Evolutionary conservation across 2,888 invertebrate genomes (phyloP).

Genomic region (Napeogenes sylphis): DNA sequence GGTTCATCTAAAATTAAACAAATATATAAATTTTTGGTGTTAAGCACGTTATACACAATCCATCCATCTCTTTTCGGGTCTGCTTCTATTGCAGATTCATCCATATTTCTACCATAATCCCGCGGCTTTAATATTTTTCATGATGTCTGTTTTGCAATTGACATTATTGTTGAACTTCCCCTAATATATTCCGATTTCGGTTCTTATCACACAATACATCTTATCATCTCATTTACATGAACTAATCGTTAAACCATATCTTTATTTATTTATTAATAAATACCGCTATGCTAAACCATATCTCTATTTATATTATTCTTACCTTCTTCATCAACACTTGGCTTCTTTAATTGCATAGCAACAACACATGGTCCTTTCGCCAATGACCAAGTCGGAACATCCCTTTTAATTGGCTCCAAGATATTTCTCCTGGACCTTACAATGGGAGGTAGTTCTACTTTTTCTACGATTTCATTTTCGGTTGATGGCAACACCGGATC

Average conservation of each 20-base stretch:
- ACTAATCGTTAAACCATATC: no score
- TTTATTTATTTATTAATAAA: no score
- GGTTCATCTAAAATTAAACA: slow-evolving; percentile 25
- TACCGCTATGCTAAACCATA: no score
- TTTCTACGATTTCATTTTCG: slow-evolving; percentile 33
- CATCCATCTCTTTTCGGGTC: no score
- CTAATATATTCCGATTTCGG: no score
- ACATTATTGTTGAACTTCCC: no score
- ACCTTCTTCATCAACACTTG: slow-evolving; percentile 37
- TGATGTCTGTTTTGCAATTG: no score
- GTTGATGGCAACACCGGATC: slow-evolving; percentile 43
- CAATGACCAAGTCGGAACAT: slow-evolving; percentile 65
- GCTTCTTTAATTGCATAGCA: slow-evolving; percentile 54
- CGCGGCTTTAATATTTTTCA: no score
- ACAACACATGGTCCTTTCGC: slow-evolving; percentile 68
- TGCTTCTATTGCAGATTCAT: no score
- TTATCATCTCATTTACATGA: no score
- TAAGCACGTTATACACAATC: not conserved
- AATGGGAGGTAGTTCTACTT: slow-evolving; percentile 52
- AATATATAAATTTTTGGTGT: not conserved
- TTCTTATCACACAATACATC: no score
- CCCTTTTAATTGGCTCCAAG: slow-evolving; percentile 65
- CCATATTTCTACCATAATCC: no score
- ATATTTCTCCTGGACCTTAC: slow-evolving; percentile 61
- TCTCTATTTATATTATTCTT: slow-evolving; percentile 27